Conservation (phyloP, 2,888 invertebrate species). For the Oegoconia quadripuncta region DNA sequence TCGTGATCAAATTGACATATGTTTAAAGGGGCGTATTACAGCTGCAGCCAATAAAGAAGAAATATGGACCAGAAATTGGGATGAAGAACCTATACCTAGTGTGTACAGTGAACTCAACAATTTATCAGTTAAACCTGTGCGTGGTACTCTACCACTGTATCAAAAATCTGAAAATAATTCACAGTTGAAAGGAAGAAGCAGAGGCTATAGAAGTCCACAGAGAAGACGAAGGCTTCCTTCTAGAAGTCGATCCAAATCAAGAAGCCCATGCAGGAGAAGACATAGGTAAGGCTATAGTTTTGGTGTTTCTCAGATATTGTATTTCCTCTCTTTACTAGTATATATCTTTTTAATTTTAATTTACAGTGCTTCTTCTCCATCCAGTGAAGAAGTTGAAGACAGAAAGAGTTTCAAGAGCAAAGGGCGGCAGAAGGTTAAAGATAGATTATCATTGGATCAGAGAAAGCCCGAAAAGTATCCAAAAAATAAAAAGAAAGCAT, state of each 20-base stretch:
- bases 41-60: constrained; percentile 93
- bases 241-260: constrained; percentile 61
- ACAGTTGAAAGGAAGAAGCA: constrained; percentile 41
- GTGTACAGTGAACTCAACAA: constrained; percentile 88
- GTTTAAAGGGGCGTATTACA: constrained; percentile 95
- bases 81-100: constrained; percentile 93
- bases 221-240: constrained; percentile 55
- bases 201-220: constrained; percentile 53
- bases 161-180: constrained; percentile 70
- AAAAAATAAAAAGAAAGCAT: constrained; percentile 79
- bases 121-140: constrained; percentile 81
- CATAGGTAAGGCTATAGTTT: constrained; percentile 46
- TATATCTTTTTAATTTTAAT: constrained; percentile 11
- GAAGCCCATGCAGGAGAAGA: constrained; percentile 73
- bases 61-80: constrained; percentile 96
- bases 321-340: neutral
- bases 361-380: constrained; percentile 74
- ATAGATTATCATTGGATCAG: constrained; percentile 73
- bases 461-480: constrained; percentile 64
- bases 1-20: constrained; percentile 96
- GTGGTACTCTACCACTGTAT: constrained; percentile 78
- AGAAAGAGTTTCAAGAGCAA: constrained; percentile 63
- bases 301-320: neutral
- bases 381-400: constrained; percentile 75
- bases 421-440: constrained; percentile 75